Conservation (phyloP, 1,140 invertebrate species). For the Tribolium madens region DNA sequence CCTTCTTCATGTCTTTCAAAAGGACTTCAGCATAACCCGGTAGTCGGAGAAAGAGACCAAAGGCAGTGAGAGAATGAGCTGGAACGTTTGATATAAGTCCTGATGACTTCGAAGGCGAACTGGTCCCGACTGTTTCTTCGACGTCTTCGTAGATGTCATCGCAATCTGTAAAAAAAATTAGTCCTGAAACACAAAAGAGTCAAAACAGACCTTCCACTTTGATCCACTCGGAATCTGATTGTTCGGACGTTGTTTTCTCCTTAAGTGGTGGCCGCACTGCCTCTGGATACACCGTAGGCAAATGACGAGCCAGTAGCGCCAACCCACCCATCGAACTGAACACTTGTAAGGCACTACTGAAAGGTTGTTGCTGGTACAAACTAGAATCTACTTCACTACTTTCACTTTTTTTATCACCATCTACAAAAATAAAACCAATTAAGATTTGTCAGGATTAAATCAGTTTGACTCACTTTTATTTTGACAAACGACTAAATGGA, state of each 20-base stretch:
- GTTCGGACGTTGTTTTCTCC: slow-evolving; percentile 70
- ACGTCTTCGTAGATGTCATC: slow-evolving; percentile 80
- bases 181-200: slow-evolving; percentile 51
- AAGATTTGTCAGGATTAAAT: background rate
- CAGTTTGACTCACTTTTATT: slow-evolving; percentile 58
- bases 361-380: slow-evolving; percentile 61
- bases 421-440: slow-evolving; percentile 1
- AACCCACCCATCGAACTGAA: slow-evolving; percentile 90
- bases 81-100: slow-evolving; percentile 74
- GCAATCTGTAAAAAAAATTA: slow-evolving; percentile 55
- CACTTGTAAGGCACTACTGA: slow-evolving; percentile 80
- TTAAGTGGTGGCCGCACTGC: slow-evolving; percentile 68
- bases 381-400: slow-evolving; percentile 31
- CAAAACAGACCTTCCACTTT: slow-evolving; percentile 65
- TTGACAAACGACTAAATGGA: slow-evolving; percentile 62
- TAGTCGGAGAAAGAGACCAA: slow-evolving; percentile 87
- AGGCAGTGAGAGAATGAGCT: slow-evolving; percentile 89
- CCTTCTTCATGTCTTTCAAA: slow-evolving; percentile 84
- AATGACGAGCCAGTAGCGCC: slow-evolving; percentile 85
- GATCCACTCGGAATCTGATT: slow-evolving; percentile 80
- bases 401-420: slow-evolving; percentile 41
- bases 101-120: slow-evolving; percentile 63
- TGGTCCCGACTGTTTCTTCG: slow-evolving; percentile 66
- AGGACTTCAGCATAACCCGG: slow-evolving; percentile 91
- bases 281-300: slow-evolving; percentile 89